phyloP scores from a whole-genome alignment of 2,113 vertebrate species.

The Aptenodytes forsteri region DNA sequence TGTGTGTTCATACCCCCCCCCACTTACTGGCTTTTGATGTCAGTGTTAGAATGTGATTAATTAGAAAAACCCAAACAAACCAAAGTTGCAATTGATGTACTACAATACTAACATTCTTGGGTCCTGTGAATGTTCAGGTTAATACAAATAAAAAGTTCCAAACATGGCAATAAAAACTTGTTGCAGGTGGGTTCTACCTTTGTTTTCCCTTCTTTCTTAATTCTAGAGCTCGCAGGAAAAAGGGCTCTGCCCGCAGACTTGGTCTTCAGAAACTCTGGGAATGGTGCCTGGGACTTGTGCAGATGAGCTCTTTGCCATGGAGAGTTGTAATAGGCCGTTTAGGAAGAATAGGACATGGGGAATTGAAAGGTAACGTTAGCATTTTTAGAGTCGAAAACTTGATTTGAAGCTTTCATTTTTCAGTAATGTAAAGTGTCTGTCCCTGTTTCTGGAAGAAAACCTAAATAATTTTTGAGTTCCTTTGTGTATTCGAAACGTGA shows the following conservation, averaged over 20 bases:
- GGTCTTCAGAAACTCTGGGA: slow-evolving; percentile 98
- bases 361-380: slow-evolving; percentile 87
- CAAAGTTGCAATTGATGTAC: background rate
- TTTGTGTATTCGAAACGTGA: background rate
- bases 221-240: slow-evolving; percentile 94
- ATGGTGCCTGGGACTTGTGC: slow-evolving; percentile 95
- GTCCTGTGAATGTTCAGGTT: background rate
- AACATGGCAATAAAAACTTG: background rate
- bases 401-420: background rate
- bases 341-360: slow-evolving; percentile 95
- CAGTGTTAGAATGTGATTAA: background rate
- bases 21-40: background rate
- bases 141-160: background rate
- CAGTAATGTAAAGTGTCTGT: background rate
- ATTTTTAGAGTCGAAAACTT: background rate
- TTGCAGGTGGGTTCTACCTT: background rate
- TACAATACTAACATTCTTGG: background rate
- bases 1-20: background rate
- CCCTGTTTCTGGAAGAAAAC: background rate
- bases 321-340: slow-evolving; percentile 97
- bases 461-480: background rate
- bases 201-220: background rate
- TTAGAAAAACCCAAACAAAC: background rate
- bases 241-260: slow-evolving; percentile 93
- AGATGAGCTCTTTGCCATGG: slow-evolving; percentile 98